Evolutionary conservation across 1,140 invertebrate genomes (phyloP).

Genomic region (Orchestia grillus): DNA sequence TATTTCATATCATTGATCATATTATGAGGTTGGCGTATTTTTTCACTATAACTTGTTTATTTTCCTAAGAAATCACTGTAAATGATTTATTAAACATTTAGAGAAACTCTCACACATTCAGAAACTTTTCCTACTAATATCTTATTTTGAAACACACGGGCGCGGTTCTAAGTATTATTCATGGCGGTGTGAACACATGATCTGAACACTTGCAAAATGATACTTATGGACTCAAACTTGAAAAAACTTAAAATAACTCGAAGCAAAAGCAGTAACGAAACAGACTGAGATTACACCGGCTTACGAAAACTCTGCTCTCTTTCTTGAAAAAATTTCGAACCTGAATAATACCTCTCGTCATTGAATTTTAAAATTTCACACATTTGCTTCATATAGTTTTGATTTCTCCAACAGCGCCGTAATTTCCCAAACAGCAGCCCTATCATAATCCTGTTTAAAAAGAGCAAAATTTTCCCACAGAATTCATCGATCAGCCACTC

Average conservation of each 20-base stretch:
- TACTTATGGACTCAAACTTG: not conserved
- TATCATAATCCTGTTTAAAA: no score
- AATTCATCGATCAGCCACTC: no score
- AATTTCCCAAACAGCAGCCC: no score
- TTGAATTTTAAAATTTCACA: no score
- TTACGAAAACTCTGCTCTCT: no score
- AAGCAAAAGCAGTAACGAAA: not conserved
- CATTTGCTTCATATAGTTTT: no score
- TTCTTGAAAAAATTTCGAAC: no score
- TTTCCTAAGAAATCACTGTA: not conserved
- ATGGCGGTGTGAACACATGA: not conserved
- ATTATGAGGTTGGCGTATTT: not conserved
- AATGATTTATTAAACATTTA: not conserved
- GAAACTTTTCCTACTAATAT: not conserved
- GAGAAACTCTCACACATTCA: not conserved
- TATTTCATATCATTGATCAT: not conserved
- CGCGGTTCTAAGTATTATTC: not conserved
- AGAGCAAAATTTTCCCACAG: no score
- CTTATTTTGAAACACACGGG: not conserved
- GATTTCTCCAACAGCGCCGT: no score
- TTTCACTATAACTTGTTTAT: not conserved
- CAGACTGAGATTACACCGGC: not conserved
- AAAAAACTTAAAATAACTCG: not conserved
- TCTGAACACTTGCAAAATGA: not conserved
- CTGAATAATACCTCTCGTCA: no score